Conservation (phyloP, 2,888 invertebrate species). For the Odontothrips loti region DNA sequence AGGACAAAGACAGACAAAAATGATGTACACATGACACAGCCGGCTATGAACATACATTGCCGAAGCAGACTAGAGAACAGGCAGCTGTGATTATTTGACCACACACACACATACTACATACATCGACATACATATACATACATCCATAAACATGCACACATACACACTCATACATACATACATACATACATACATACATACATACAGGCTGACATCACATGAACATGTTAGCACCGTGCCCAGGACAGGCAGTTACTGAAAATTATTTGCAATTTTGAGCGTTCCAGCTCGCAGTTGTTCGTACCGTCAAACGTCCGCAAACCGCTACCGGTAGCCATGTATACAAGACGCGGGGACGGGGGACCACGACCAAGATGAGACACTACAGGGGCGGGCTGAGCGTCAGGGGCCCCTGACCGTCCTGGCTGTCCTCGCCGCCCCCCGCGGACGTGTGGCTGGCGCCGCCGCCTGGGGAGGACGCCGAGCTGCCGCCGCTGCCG, state of each 20-base stretch:
- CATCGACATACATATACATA: background rate
- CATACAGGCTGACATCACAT: background rate
- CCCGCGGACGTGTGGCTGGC: conserved; percentile 18
- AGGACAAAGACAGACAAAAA: background rate
- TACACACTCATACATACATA: no score
- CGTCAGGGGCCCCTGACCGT: background rate
- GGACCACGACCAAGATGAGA: background rate
- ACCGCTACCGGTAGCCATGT: no score
- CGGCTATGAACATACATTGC: background rate
- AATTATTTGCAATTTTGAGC: background rate
- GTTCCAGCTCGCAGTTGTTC: background rate
- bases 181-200: no score
- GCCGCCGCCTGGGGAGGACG: background rate
- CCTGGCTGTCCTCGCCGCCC: conserved; percentile 28
- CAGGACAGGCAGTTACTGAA: background rate
- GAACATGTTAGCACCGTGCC: background rate
- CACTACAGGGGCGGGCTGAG: conserved; percentile 26
- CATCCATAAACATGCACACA: no score
- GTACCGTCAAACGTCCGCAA: background rate
- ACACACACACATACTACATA: background rate
- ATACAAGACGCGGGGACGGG: background rate
- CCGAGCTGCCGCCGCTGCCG: conserved; percentile 11
- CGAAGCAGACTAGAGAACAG: conserved; percentile 6
- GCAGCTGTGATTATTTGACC: background rate
- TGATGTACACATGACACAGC: background rate